These are phyloP conservation scores for Hyphantria cunea DNA, from an alignment of 1,140 invertebrate species.

Conservation along the genomic window DNA sequence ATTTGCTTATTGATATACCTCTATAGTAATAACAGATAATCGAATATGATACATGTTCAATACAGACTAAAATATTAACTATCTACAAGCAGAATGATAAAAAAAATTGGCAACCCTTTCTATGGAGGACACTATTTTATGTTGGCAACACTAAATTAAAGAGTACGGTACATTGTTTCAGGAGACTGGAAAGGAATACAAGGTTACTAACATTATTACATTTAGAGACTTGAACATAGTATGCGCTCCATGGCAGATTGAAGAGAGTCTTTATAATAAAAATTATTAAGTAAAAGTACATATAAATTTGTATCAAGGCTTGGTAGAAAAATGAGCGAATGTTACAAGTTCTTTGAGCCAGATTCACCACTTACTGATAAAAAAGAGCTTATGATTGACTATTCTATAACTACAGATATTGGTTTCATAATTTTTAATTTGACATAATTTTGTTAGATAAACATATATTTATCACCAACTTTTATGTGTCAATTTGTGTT, in stretches of 20 bases:
- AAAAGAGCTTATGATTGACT: no score
- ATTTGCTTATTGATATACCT: conserved; percentile 27
- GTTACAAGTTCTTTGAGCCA: no score
- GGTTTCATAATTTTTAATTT: no score
- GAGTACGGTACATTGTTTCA: conserved; percentile 8
- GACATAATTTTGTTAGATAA: no score
- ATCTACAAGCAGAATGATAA: conserved; percentile 25
- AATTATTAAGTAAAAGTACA: neutral
- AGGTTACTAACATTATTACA: neutral
- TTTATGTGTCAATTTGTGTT: no score
- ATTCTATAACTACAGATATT: no score
- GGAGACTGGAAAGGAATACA: conserved; percentile 7
- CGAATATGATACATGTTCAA: conserved; percentile 24
- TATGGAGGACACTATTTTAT: conserved; percentile 28
- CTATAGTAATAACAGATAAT: conserved; percentile 27
- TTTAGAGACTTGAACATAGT: neutral
- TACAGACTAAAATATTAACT: conserved; percentile 25
- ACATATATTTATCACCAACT: no score
- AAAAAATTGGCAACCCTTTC: conserved; percentile 31
- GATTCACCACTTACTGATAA: no score
- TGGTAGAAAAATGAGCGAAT: no score
- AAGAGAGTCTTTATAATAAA: neutral
- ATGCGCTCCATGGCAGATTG: conserved; percentile 20
- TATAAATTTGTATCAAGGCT: neutral
- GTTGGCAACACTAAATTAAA: conserved; percentile 31